Evolutionary conservation across 2,113 vertebrate species (phyloP).

Genomic region (Brachypteracias leptosomus): DNA sequence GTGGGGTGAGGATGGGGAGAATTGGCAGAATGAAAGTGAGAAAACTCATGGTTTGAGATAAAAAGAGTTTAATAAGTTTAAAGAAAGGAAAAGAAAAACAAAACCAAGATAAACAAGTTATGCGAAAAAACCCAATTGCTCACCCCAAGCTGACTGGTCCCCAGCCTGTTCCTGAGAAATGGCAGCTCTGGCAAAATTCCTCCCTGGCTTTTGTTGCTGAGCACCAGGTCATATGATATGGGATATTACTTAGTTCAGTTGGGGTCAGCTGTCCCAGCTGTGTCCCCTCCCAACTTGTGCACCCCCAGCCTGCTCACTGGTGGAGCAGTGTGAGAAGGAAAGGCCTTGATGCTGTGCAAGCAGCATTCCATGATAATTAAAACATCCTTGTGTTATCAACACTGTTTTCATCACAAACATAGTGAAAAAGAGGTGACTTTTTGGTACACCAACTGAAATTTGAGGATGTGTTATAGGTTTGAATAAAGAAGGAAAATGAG

Average conservation of each 20-base stretch:
- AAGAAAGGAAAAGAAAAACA: neutral
- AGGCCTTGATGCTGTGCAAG: neutral
- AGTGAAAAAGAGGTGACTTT: neutral
- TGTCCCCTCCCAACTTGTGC: neutral
- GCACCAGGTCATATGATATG: fast-evolving
- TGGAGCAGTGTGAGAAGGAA: too few species aligned
- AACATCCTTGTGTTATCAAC: neutral
- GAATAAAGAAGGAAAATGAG: neutral
- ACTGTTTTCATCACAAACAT: neutral
- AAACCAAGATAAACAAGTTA: neutral
- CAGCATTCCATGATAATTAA: neutral
- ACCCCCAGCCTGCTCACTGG: fast-evolving
- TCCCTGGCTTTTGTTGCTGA: neutral
- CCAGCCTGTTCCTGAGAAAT: neutral
- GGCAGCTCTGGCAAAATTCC: neutral
- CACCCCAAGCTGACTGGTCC: neutral
- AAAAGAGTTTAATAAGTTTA: neutral
- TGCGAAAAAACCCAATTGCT: fast-evolving
- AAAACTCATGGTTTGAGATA: neutral
- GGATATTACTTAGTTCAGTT: neutral
- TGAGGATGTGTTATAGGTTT: neutral
- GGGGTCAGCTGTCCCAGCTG: neutral
- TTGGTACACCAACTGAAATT: neutral
- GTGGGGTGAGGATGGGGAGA: neutral
- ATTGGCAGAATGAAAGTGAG: neutral